Conservation (phyloP, 2,888 invertebrate species). For the Napeogenes inachia region DNA sequence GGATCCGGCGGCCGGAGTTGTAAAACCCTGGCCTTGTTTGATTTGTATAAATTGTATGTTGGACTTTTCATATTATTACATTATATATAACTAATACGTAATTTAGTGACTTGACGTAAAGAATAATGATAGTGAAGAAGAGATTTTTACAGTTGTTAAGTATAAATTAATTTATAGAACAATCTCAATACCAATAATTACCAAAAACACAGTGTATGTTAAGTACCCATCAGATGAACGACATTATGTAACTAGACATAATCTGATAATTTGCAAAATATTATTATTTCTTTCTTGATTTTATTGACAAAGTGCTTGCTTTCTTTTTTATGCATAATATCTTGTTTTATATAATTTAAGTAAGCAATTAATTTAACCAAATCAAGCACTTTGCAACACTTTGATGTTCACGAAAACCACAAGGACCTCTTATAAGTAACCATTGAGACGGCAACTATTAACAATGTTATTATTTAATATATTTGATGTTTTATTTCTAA, state of each 20-base stretch:
- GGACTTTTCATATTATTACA: constrained; percentile 77
- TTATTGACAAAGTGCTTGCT: constrained; percentile 43
- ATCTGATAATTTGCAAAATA: too few relatives aligned
- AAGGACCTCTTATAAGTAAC: constrained; percentile 79
- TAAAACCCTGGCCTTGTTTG: constrained; percentile 65
- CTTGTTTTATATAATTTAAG: background rate
- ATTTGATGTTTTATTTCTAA: constrained; percentile 77
- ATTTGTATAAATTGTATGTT: constrained; percentile 78
- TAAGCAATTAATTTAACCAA: constrained; percentile 31
- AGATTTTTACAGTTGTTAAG: constrained; percentile 78
- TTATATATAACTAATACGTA: constrained; percentile 72
- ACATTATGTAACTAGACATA: too few relatives aligned
- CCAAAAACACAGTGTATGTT: constrained; percentile 69
- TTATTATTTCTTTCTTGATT: too few relatives aligned
- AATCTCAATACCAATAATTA: constrained; percentile 78
- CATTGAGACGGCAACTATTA: constrained; percentile 77
- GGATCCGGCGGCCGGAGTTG: constrained; percentile 56
- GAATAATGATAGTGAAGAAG: constrained; percentile 75
- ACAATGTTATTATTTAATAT: constrained; percentile 78
- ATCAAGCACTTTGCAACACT: constrained; percentile 4
- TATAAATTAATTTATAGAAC: constrained; percentile 78
- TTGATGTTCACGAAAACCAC: constrained; percentile 68
- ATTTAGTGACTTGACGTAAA: constrained; percentile 73
- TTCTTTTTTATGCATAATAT: constrained; percentile 14
- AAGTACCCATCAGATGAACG: too few relatives aligned